These are phyloP conservation scores for Bryconaethiops microstoma DNA, from an alignment of 2,797 vertebrate species.

Conservation along the genomic window DNA sequence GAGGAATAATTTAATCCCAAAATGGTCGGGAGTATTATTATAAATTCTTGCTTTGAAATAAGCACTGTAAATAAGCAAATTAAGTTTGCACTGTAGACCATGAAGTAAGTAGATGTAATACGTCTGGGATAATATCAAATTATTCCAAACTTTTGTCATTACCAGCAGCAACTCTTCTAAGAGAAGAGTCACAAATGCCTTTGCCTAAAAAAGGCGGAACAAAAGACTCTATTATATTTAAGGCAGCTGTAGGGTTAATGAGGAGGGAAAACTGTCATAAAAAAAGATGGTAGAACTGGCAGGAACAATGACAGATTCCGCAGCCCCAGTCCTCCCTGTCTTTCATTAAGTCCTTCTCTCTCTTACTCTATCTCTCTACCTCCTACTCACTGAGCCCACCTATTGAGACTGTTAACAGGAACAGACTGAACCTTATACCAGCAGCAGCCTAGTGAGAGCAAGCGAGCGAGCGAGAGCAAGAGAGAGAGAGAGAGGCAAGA, in stretches of 20 bases:
- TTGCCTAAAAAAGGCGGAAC: background rate
- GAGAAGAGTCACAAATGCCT: background rate
- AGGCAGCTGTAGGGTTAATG: background rate
- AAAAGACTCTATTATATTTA: background rate
- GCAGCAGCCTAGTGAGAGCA: background rate
- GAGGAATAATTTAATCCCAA: no score
- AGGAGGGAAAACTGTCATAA: background rate
- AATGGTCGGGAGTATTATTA: no score
- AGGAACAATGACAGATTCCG: background rate
- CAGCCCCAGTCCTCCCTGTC: background rate
- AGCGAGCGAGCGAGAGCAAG: background rate
- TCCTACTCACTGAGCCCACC: constrained; percentile 21
- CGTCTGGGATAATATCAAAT: no score
- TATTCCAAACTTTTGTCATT: background rate
- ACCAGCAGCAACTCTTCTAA: no score
- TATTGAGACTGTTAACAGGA: constrained; percentile 35
- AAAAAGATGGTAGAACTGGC: constrained; percentile 8
- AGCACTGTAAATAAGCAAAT: no score
- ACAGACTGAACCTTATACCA: constrained; percentile 28
- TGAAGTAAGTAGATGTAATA: no score
- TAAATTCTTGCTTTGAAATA: no score
- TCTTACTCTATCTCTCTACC: background rate
- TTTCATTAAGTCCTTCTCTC: background rate
- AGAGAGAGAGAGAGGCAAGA: background rate
- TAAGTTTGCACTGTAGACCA: no score